Evolutionary conservation across 1,140 invertebrate genomes (phyloP).

Genomic region (Battus philenor): DNA sequence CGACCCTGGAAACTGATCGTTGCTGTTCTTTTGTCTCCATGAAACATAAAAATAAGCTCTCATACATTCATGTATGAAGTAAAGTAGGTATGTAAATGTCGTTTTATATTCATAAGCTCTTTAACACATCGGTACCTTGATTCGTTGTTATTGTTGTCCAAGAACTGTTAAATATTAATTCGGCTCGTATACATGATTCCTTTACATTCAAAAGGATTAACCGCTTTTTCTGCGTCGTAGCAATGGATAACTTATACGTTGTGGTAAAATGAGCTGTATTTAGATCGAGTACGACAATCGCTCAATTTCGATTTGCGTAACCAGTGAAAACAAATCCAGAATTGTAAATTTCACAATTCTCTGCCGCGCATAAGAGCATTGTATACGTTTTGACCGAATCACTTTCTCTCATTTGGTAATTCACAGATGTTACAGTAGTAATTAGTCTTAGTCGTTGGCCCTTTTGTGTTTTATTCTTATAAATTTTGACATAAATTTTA

Average conservation of each 20-base stretch:
- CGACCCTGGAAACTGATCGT: conserved; percentile 28
- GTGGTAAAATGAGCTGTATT: conserved; percentile 16
- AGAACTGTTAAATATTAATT: conserved; percentile 62
- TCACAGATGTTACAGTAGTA: conserved; percentile 10
- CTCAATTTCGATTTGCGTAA: conserved; percentile 26
- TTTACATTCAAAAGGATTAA: conserved; percentile 33
- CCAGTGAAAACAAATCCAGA: conserved; percentile 42
- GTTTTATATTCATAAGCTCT: conserved; percentile 58
- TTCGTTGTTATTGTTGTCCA: conserved; percentile 50
- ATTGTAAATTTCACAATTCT: conserved; percentile 43
- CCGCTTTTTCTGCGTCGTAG: conserved; percentile 22
- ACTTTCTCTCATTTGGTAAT: conserved; percentile 44
- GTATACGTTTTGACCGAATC: conserved; percentile 44
- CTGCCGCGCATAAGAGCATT: conserved; percentile 35
- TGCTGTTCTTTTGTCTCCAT: conserved; percentile 1
- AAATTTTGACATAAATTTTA: too few relatives aligned
- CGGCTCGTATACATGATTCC: conserved; percentile 30
- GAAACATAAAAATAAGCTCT: conserved; percentile 13
- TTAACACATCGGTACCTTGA: conserved; percentile 49
- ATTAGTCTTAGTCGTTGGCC: too few relatives aligned
- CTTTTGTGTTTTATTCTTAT: too few relatives aligned
- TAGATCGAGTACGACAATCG: conserved; percentile 2
- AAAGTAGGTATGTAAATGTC: conserved; percentile 42
- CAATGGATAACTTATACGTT: conserved; percentile 27
- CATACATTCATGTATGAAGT: conserved; percentile 48